phyloP scores from a whole-genome alignment of 2,113 vertebrate genomes.

The Nothocercus julius region DNA sequence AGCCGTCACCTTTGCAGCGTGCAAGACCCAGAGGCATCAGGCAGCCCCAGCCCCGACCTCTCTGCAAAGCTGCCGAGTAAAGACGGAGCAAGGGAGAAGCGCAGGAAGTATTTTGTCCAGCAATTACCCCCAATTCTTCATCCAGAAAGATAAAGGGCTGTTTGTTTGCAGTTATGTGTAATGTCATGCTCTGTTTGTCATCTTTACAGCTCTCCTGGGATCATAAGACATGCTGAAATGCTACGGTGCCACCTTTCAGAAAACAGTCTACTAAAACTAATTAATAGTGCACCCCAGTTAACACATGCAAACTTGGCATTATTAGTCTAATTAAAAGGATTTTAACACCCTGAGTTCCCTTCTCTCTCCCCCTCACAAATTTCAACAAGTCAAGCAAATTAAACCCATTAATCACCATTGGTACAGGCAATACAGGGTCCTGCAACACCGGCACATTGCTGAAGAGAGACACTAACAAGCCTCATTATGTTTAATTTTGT shows the following conservation, averaged over 20 bases:
- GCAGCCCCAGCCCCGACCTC: background rate
- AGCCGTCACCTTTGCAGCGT: background rate
- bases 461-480: constrained; percentile 70
- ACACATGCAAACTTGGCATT: constrained; percentile 77
- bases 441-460: constrained; percentile 22
- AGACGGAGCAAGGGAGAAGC: background rate
- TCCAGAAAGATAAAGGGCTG: constrained; percentile 53
- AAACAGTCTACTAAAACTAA: constrained; percentile 74
- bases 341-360: constrained; percentile 66
- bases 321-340: constrained; percentile 81
- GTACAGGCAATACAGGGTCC: constrained; percentile 71
- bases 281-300: constrained; percentile 75
- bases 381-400: constrained; percentile 78
- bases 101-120: constrained; percentile 4
- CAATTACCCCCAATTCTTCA: constrained; percentile 38
- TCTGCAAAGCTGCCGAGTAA: fast-evolving
- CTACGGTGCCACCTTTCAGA: constrained; percentile 62
- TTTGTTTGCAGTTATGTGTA: constrained; percentile 63
- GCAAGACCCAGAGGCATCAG: background rate
- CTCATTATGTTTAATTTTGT: constrained; percentile 79
- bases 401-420: constrained; percentile 81
- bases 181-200: constrained; percentile 72
- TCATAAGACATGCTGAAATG: constrained; percentile 48
- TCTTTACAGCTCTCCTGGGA: constrained; percentile 60
- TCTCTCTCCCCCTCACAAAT: constrained; percentile 32